Evolutionary conservation across 2,113 vertebrate species (phyloP), one percentile per base, ranked within the genome.

Genomic region (Mohoua ochrocephala): DNA sequence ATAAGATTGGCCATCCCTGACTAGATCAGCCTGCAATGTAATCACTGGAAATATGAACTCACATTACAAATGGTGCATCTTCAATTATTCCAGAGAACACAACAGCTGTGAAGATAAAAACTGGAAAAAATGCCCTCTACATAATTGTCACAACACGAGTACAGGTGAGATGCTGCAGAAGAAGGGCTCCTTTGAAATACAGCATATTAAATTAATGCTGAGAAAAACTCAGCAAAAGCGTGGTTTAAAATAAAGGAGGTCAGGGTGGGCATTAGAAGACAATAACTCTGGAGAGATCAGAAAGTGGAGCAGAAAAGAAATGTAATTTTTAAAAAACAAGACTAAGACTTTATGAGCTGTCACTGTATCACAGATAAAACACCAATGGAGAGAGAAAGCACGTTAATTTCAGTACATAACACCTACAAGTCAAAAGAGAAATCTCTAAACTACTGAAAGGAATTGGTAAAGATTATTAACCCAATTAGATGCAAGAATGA

Each of bases 401-500:
- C 0, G 1, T 21, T 21, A 13, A 69, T 79, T 91, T 85, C n/a
- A 84, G 49, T 33, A 71, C 0, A 0, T 41, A 30, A 45, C 27
- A 87, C 14, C 41, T 78, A 78, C 30, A 89, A 56, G 9, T n/a
- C 71, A 75, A 91, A 75, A 76, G 8, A 61, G 3, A 83, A 95
- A 57, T 79, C 39, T 27, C n/a, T 68, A 12, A 82, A 75, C 18
- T 68, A 68, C 41, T 68, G 37, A 61, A 90, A 95, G 42, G 63
- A 94, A 86, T 47, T 86, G 45, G 41, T 83, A 90, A 90, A 90
- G 68, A 94, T 83, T 93, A 88, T 93, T 90, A 94, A 91, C 35
- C 31, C 35, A 90, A 54, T 86, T 86, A 96, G 75, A 90, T 77
- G 56, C 42, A 85, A 96, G 67, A 96, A 90, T 59, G 67, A 94